Base-by-base conservation (phyloP, 2,888 invertebrate genomes). In the Gandaritis pyraliata region DNA sequence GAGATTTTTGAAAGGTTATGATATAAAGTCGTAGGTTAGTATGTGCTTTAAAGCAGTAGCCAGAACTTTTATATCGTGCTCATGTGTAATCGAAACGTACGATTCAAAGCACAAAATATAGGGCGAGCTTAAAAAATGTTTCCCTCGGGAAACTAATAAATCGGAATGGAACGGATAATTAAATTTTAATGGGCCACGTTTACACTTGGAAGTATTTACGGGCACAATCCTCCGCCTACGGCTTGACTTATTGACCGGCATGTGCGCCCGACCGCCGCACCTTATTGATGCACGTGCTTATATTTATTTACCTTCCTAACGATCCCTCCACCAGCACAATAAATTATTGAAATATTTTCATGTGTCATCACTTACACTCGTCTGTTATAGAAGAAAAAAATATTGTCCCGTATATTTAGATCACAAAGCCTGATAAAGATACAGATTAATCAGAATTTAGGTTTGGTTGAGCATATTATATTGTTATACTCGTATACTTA, bases 131-230 rank as follows among this genome's bases (percentile, higher is more conserved):
- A 61, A 59, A 72, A 72, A 76, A 74, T 71, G 70, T 71, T 79
- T 78, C 77, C 76, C 76, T 72, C 72, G 75, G 76, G 79, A 78
- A 85, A 85, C 83, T 82, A 86, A 87, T 87, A 86, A 87, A 87
- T 84, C 75, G 75, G 71, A 82, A 77, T 75, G 78, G 72, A 80
- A 80, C 73, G 75, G 77, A 80, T 83, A 83, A 85, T 86, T 87
- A 87, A 82, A 83, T 81, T 84, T 84, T 84, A 85, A 85, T 85
- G 74, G 83, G 73, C 70, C 69, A 66, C 78, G 75, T 79, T 78
- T 80, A 81, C 80, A 80, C 77, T 75, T 76, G 61, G 74, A 72
- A 72, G 77, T 80, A 84, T 86, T 85, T 84, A 85, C 75, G 81
- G 75, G 70, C 76, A 68, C 76, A 72, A 76, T 78, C 75, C 80